Conservation (phyloP, 2,113 vertebrate genomes). For the Bubo blakistoni region DNA sequence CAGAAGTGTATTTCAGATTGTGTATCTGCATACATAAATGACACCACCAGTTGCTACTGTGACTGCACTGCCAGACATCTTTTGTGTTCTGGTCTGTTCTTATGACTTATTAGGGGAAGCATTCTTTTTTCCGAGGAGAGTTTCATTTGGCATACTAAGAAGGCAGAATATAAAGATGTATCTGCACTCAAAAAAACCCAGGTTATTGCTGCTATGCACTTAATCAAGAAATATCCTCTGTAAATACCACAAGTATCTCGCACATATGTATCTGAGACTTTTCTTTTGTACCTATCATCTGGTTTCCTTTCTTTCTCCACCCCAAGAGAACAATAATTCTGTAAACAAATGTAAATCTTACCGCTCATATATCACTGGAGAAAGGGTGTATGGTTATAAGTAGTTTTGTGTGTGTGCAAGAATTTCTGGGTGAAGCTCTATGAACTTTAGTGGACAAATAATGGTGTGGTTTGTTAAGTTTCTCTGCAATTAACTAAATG, state of each 20-base stretch:
- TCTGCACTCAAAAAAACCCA: background rate
- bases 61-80: background rate
- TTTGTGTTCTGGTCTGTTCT: background rate
- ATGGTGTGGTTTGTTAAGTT: background rate
- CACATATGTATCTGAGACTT: background rate
- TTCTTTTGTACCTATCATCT: background rate
- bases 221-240: background rate
- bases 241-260: background rate
- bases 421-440: background rate
- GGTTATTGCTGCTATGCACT: background rate
- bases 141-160: background rate
- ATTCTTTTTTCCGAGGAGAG: background rate
- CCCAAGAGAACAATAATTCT: background rate
- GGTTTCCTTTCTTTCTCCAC: background rate
- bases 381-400: background rate
- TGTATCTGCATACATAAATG: background rate
- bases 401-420: fast-evolving
- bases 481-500: background rate
- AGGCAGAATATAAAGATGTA: background rate
- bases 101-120: background rate
- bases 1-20: background rate
- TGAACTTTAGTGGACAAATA: background rate
- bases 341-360: background rate
- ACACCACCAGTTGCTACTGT: background rate
- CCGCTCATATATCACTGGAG: background rate